These are phyloP conservation scores for Streptopelia turtur DNA, from an alignment of 2,797 vertebrate genomes.

Conservation along the genomic window DNA sequence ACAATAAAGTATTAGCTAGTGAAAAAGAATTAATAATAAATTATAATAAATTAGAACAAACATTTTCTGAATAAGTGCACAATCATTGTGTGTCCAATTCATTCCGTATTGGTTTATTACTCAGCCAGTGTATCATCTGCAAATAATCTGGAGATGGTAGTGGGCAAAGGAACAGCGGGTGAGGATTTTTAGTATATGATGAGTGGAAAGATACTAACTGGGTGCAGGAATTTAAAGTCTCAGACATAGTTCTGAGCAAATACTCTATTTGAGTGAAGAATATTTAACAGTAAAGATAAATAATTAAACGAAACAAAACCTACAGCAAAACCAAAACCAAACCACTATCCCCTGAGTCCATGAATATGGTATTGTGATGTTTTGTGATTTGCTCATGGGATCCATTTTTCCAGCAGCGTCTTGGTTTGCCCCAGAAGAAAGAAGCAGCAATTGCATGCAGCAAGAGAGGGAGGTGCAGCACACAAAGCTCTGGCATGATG, in stretches of 20 bases:
- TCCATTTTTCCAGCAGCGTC: background rate
- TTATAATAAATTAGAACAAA: slow-evolving; percentile 52
- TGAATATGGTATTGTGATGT: background rate
- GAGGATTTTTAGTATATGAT: background rate
- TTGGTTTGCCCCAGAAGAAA: slow-evolving; percentile 27
- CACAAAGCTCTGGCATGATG: slow-evolving; percentile 54
- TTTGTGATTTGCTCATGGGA: background rate
- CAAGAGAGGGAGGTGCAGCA: background rate
- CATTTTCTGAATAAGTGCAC: slow-evolving; percentile 15
- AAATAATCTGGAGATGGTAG: background rate
- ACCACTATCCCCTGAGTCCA: background rate
- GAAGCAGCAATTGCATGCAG: slow-evolving; percentile 1
- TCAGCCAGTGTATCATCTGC: background rate
- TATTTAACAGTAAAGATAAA: background rate
- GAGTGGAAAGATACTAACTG: background rate
- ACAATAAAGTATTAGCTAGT: background rate
- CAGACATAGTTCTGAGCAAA: background rate
- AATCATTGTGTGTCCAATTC: background rate
- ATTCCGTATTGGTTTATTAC: background rate
- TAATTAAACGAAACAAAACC: background rate
- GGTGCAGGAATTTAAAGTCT: background rate
- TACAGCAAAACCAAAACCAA: background rate
- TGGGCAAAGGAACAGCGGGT: background rate
- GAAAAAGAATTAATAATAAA: slow-evolving; percentile 41
- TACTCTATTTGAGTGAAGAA: background rate